Evolutionary conservation across 2,888 invertebrate species (phyloP).

Genomic region (Callinectes sapidus): DNA sequence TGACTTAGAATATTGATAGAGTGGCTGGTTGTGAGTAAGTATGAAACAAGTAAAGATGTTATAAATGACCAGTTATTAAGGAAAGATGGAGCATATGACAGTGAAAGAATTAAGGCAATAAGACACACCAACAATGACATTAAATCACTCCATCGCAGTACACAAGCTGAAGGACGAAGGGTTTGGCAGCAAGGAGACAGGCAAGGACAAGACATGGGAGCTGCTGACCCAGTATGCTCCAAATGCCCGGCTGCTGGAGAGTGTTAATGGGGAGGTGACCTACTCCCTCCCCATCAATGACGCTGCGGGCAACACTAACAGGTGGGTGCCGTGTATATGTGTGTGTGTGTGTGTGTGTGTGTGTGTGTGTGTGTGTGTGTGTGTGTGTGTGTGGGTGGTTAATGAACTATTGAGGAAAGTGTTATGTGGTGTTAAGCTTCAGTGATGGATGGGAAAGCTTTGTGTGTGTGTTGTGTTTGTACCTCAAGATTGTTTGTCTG

Average conservation of each 20-base stretch:
- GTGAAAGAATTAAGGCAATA: not conserved
- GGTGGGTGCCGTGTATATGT: slow-evolving; percentile 21
- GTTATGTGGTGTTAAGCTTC: no score
- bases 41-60: no score
- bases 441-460: no score
- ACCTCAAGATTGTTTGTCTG: no score
- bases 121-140: no score
- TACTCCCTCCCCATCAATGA: slow-evolving; percentile 52
- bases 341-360: not conserved
- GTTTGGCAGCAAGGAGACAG: not conserved
- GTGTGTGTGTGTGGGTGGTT: no score
- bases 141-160: not conserved
- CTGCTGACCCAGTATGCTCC: slow-evolving; percentile 48
- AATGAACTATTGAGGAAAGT: no score
- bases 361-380: slow-evolving; percentile 8
- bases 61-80: no score
- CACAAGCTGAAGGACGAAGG: not conserved
- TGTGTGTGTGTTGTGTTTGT: no score
- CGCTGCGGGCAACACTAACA: slow-evolving; percentile 45
- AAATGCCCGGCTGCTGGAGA: slow-evolving; percentile 50
- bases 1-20: no score
- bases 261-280: slow-evolving; percentile 56
- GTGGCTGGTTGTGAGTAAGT: no score
- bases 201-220: not conserved
- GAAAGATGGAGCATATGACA: not conserved